Evolutionary conservation across 2,797 vertebrate genomes (phyloP), one percentile per base, ranked within the genome.

Genomic region (Merluccius polli): DNA sequence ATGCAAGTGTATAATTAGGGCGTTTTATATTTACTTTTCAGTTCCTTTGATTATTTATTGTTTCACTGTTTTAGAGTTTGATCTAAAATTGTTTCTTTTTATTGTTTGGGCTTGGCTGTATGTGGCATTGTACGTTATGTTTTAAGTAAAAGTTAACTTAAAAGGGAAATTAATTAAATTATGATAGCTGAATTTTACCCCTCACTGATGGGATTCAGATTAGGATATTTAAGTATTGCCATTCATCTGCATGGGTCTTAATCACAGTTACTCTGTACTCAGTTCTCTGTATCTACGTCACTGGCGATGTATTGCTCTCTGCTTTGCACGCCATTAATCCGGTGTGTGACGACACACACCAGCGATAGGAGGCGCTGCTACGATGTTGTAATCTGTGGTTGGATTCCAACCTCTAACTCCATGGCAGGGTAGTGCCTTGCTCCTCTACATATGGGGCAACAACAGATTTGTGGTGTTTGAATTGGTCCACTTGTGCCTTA

Each of bases 21-120:
- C 59, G 24, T 63, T 63, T 63, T n/a, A n/a, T n/a, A 27, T 63
- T 63, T 63, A 27, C n/a, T 24, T 11, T 63, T 24, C 59, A 24
- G 52, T 24, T 59, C 59, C 24, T 63, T 63, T 63, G 24, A 65
- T 65, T 65, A 65, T 65, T 65, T 65, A 65, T 65, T 63, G 9
- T 63, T 65, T 12, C 10, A 65, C 24, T 27, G n/a, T 65, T 38
- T 35, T 35, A 3, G 8, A 35, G 33, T 11, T 38, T 38, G 11
- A 38, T 38, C 36, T 38, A 9, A 4, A 12, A 3, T 35, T 35
- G 36, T 38, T 27, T 65, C 24, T 65, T 65, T 65, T 1, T 29
- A 65, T 65, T 65, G 1, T 27, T 27, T 27, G 12, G n/a, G 3
- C 59, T 27, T 11, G n/a, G 59, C 59, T 65, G 24, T 2, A 27